These are phyloP conservation scores for Cetoscarus ocellatus DNA, from an alignment of 2,797 vertebrate species.

Conservation along the genomic window DNA sequence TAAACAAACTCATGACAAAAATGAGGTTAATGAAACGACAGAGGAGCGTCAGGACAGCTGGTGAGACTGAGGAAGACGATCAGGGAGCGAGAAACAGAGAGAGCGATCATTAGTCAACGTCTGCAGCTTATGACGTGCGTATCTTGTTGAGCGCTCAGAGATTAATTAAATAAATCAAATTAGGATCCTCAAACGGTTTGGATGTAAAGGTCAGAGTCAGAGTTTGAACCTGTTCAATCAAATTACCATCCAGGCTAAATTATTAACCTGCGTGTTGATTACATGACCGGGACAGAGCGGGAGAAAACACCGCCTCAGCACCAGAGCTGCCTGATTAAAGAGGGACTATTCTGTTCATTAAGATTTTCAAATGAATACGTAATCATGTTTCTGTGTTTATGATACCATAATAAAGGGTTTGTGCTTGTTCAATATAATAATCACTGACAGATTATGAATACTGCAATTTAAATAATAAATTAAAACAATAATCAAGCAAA, in stretches of 20 bases:
- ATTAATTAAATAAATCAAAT: slow-evolving; percentile 68
- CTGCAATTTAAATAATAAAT: too few relatives aligned
- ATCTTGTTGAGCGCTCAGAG: slow-evolving; percentile 19
- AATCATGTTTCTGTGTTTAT: neutral
- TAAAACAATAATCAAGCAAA: too few relatives aligned
- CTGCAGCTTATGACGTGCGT: slow-evolving; percentile 41
- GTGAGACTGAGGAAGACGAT: slow-evolving; percentile 8
- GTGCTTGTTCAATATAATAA: too few relatives aligned
- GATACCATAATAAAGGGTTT: too few relatives aligned
- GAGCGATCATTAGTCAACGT: slow-evolving; percentile 43
- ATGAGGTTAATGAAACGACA: slow-evolving; percentile 2
- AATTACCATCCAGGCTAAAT: slow-evolving; percentile 28
- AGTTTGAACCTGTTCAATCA: slow-evolving; percentile 34
- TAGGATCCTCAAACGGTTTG: slow-evolving; percentile 37
- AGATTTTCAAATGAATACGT: neutral
- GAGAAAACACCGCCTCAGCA: neutral
- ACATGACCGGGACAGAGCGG: slow-evolving; percentile 1
- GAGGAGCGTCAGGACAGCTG: slow-evolving; percentile 8
- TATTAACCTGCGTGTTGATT: slow-evolving; percentile 5
- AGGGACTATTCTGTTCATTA: neutral
- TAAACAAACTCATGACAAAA: neutral
- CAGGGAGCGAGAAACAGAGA: neutral
- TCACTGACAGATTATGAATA: too few relatives aligned
- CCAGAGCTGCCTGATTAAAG: neutral
- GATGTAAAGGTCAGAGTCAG: slow-evolving; percentile 51